Conservation (phyloP, 2,888 invertebrate genomes). For the Caenorhabditis panamensis region DNA sequence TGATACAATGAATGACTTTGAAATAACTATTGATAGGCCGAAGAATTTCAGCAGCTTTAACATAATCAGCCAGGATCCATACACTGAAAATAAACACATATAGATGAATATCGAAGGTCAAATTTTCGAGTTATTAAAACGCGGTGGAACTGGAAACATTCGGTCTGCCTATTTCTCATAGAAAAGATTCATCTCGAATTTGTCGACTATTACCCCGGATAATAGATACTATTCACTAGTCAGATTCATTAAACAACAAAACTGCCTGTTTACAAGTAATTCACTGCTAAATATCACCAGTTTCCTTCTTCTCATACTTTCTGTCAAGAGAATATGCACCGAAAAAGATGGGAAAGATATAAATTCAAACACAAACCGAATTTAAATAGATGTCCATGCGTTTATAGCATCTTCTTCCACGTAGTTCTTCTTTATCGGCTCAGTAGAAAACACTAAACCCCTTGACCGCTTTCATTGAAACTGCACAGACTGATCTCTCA, state of each 20-base stretch:
- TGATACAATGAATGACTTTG: slow-evolving; percentile 36
- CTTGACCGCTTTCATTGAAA: slow-evolving; percentile 11
- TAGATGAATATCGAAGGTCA: too few species aligned
- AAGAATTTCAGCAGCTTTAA: slow-evolving; percentile 40
- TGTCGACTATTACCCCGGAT: too few species aligned
- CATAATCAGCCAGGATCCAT: slow-evolving; percentile 56
- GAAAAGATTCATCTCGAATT: too few species aligned
- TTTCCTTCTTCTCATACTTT: background rate
- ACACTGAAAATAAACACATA: slow-evolving; percentile 22
- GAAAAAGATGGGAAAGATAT: slow-evolving; percentile 23
- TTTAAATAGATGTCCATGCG: slow-evolving; percentile 50
- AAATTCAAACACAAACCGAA: slow-evolving; percentile 52
- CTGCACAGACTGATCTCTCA: slow-evolving; percentile 47
- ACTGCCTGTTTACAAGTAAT: too few species aligned
- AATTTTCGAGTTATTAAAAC: too few species aligned
- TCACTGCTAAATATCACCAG: too few species aligned
- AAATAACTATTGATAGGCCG: slow-evolving; percentile 38
- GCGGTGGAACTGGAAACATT: too few species aligned
- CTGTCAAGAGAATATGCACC: background rate
- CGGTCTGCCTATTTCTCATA: too few species aligned
- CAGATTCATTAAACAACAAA: too few species aligned
- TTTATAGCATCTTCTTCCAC: slow-evolving; percentile 50
- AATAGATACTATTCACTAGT: too few species aligned
- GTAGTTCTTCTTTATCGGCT: slow-evolving; percentile 38
- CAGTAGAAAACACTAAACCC: slow-evolving; percentile 18